Conservation (phyloP, 2,888 invertebrate genomes). For the Thymelicus lineola region DNA sequence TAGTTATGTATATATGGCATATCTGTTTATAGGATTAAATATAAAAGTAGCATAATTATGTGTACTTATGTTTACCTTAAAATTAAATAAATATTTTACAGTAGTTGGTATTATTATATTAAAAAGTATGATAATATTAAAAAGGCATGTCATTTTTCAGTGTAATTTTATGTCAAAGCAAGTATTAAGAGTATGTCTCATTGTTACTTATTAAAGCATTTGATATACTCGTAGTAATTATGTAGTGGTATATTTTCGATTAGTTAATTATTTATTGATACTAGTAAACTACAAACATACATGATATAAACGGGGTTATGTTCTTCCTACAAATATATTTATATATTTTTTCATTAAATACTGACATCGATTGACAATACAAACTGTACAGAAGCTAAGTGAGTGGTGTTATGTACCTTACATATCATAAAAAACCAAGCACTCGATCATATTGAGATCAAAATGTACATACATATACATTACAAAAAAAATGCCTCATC, state of each 20-base stretch:
- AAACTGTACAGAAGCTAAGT: conserved; percentile 81
- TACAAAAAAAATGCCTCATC: conserved; percentile 58
- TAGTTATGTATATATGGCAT: conserved; percentile 5
- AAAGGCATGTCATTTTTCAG: conserved; percentile 12
- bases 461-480: conserved; percentile 82
- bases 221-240: neutral
- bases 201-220: conserved; percentile 24
- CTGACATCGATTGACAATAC: conserved; percentile 71
- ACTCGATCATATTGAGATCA: conserved; percentile 84
- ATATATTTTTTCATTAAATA: conserved; percentile 49
- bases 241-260: neutral
- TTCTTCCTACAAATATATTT: conserved; percentile 31
- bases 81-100: conserved; percentile 34
- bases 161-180: conserved; percentile 8
- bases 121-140: too few species aligned
- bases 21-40: conserved; percentile 18
- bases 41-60: conserved; percentile 9
- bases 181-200: neutral
- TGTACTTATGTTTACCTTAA: conserved; percentile 11
- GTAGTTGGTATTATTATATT: conserved; percentile 10
- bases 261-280: conserved; percentile 9
- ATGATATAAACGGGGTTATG: conserved; percentile 1
- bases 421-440: conserved; percentile 75
- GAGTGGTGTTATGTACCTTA: conserved; percentile 85
- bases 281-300: conserved; percentile 17